Evolutionary conservation across 2,888 invertebrate genomes (phyloP), one percentile per base, ranked within the genome.

Genomic region (Eristalis tenax): DNA sequence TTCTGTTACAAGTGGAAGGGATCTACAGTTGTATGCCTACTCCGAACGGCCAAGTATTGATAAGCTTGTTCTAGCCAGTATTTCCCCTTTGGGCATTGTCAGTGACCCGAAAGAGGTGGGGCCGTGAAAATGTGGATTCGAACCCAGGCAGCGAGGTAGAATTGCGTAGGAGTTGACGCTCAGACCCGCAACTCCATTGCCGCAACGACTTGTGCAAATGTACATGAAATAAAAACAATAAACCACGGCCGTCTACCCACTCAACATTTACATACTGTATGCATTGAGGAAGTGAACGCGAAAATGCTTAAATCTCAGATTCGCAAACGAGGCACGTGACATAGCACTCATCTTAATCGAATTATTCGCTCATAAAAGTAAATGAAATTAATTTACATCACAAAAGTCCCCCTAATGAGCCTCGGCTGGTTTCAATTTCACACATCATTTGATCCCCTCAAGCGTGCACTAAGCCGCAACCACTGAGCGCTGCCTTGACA

Each of bases 391-490:
- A 63, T 77, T 69, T 35, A 77, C 63, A 18, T 35, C 43, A 59
- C 40, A 75, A 65, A 76, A 11, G 66, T 40, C 75, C 66, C 66
- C 66, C 68, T 76, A 76, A 76, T 61, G 68, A 68, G 50, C 50
- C 69, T 63, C 32, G 50, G n/a, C 69, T 77, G 69, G 50, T 38
- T 63, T 77, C 70, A 70, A 78, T 78, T 78, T 64, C 70, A 78
- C 64, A 70, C 78, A 68, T 71, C 57, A 78, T 71, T 71, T 65
- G 70, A 78, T 65, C 70, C 11, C 18, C 28, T 64, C 28, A 11
- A 65, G 38, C 38, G 38, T 71, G 40, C 56, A 56, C 70, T 64
- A 70, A 15, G 28, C 68, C 68, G 28, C 13, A 56, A 38, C 64
- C 70, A 40, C 43, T 61, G 18, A 15, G 18, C 38, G 32, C 32